These are phyloP conservation scores for Lacerta viridis DNA, from an alignment of 2,797 vertebrate species.

Conservation along the genomic window DNA sequence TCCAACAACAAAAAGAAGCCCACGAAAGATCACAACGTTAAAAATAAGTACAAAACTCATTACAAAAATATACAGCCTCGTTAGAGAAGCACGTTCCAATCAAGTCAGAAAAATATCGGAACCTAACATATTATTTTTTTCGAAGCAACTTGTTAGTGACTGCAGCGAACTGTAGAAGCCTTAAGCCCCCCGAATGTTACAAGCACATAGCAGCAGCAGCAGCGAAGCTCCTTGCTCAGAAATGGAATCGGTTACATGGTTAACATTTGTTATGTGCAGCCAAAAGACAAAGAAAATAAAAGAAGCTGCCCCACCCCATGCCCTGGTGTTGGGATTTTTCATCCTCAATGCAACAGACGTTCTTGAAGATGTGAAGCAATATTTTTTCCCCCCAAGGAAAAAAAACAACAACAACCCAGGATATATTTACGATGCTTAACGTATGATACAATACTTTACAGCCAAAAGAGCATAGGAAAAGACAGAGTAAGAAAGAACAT, in stretches of 20 bases:
- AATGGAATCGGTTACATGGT: constrained; percentile 67
- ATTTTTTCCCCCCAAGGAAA: constrained; percentile 69
- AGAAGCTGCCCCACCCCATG: constrained; percentile 16
- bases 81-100: constrained; percentile 90
- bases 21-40: constrained; percentile 85
- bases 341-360: constrained; percentile 86
- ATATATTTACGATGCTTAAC: constrained; percentile 82
- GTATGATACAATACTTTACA: constrained; percentile 84
- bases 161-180: constrained; percentile 81
- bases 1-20: constrained; percentile 88
- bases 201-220: constrained; percentile 76
- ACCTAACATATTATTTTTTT: constrained; percentile 82
- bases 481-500: constrained; percentile 82
- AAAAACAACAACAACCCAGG: constrained; percentile 57
- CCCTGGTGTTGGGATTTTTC: constrained; percentile 78
- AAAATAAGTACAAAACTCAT: constrained; percentile 93
- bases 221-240: constrained; percentile 80
- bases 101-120: constrained; percentile 89
- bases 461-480: constrained; percentile 82
- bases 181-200: constrained; percentile 78
- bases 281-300: constrained; percentile 64
- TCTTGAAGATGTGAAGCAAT: constrained; percentile 82
- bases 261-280: constrained; percentile 76
- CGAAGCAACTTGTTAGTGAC: constrained; percentile 80
- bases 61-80: constrained; percentile 97